A percentile compares a stretch with the other conserved stretches of the same genome.
Evolutionary conservation across 2,888 invertebrate genomes (phyloP).

Genomic region (Ormia ochracea): DNA sequence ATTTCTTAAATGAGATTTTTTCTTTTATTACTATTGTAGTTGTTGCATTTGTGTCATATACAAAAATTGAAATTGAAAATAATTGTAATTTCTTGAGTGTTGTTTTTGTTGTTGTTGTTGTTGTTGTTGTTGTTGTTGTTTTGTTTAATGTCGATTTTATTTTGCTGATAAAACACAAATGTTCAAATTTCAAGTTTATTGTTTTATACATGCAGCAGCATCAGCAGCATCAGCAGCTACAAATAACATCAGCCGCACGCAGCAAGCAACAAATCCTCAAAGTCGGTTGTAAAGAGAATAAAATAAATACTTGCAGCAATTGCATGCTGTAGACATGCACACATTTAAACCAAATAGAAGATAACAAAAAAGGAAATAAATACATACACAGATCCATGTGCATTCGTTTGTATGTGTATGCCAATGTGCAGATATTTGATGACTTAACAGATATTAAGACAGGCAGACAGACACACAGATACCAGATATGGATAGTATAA

Average conservation of each 20-base stretch:
- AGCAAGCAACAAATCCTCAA: slow-evolving; percentile 16
- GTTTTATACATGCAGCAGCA: slow-evolving; percentile 42
- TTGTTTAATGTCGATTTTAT: slow-evolving; percentile 53
- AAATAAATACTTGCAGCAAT: slow-evolving; percentile 44
- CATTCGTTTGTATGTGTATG: not conserved
- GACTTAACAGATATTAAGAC: slow-evolving; percentile 14
- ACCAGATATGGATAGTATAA: slow-evolving; percentile 27
- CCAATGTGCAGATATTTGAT: slow-evolving; percentile 25
- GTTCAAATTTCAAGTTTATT: slow-evolving; percentile 62
- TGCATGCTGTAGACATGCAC: slow-evolving; percentile 36
- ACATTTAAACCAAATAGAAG: slow-evolving; percentile 37
- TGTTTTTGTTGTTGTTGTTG: slow-evolving; percentile 6
- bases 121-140: slow-evolving; percentile 9
- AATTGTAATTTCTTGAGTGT: slow-evolving; percentile 46
- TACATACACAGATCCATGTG: not conserved
- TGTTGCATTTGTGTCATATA: slow-evolving; percentile 42
- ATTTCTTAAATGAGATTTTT: slow-evolving; percentile 50
- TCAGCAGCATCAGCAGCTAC: slow-evolving; percentile 12
- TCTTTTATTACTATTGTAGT: slow-evolving; percentile 19
- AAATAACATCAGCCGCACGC: not conserved
- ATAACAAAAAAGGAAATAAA: slow-evolving; percentile 31
- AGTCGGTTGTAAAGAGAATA: slow-evolving; percentile 2
- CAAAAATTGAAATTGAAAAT: slow-evolving; percentile 59
- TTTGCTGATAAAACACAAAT: slow-evolving; percentile 63
- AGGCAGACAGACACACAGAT: not conserved